Evolutionary conservation across 2,888 invertebrate species (phyloP), one percentile per base, ranked within the genome.

Genomic region (Sisyra terminalis): DNA sequence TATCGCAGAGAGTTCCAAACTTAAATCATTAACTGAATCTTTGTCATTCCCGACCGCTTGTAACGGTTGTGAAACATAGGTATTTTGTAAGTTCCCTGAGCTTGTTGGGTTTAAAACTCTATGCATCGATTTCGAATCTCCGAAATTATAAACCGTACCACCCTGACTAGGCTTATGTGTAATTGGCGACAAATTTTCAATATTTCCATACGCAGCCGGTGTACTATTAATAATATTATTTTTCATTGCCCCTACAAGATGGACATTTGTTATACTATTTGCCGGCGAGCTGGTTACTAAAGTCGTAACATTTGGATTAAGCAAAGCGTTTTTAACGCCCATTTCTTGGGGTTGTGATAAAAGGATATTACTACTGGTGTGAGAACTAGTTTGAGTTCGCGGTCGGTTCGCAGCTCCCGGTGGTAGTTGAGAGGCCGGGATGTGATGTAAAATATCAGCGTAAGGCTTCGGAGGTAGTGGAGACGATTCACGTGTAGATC

Each of bases 401-500:
- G 39, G 46, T 50, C 42, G 51, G 39, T 34, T 50, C 44, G 10
- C 46, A 42, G 46, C 50, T 30, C 45, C 46, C 7, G 50, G 52
- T 17, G 52, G 60, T 37, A 59, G 47, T 45, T 60, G 60, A 14
- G 57, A 53, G 36, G 53, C 36, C 36, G 59, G 58, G 42, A 60
- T 57, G 30, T 44, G 29, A 13, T 45, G 48, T 39, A 53, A 49
- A n/a, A 37, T 37, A 8, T 55, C 50, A 18, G 59, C 57, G 35
- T 58, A 47, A 45, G 57, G 55, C 17, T 55, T 42, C 17, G 55
- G 51, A 17, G 50, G 44, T n/a, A 54, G 50, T 10, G 63, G 60
- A 5, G 63, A 62, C 3, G 60, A 56, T 44, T 59, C 59, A 45
- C 63, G 53, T 10, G 63, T 63, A 7, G 62, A 62, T 45, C 58